Base-by-base conservation (phyloP, 2,888 invertebrate species). In the Scaptomyza flava region DNA sequence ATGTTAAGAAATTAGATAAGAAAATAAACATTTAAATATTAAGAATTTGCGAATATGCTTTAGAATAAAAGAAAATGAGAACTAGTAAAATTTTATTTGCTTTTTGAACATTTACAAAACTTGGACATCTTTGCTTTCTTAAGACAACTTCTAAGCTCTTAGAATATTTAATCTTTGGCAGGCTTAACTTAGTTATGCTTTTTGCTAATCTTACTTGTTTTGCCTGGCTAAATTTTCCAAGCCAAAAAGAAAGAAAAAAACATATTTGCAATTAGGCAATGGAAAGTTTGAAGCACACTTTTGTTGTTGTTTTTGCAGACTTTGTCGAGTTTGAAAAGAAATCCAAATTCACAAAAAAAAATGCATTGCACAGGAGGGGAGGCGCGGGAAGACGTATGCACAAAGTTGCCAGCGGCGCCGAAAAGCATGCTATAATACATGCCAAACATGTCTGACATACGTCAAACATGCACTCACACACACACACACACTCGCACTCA, bases 221-320 rank as follows among this genome's bases (percentile, higher is more conserved):
- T 58, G 77, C 64, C 58, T 51, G 48, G 20, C 30, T 48, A 31
- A 34, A 27, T n/a, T 34, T 56, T 59, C 43, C 33, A 66, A 59
- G 50, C 67, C 81, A 66, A 11, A 34, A 34, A 34, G 0, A 34
- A 34, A 12, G 11, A 8, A 2, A 66, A 59, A 62, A 65, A 7
- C 59, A 64, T 68, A 75, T 69, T 81, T 76, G 76, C 81, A 87
- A 84, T 87, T 84, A 87, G 81, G 78, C 72, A 81, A 78, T 75
- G 66, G 66, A 64, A 81, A 86, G 58, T 77, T 81, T 48, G 17
- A 20, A 34, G 20, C 27, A 48, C 48, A 31, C 2, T 38, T 5
- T 33, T 42, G 20, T 38, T 41, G n/a, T 36, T 65, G 6, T 34
- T 62, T 20, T 23, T 47, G 53, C 14, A 36, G 50, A 61, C 31